Evolutionary conservation across 2,888 invertebrate genomes (phyloP).

Genomic region (Cosmopolites sordidus): DNA sequence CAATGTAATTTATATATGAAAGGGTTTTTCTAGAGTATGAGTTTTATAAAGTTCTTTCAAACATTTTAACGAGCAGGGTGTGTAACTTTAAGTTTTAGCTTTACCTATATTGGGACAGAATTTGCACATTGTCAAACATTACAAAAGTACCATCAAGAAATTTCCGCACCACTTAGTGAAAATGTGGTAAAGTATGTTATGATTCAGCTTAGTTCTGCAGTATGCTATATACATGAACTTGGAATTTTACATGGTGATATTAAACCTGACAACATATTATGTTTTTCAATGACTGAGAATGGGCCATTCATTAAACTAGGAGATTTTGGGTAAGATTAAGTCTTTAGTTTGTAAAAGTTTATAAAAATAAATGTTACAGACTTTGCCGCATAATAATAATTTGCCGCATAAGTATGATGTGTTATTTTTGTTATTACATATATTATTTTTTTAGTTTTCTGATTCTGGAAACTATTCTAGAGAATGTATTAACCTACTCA

Average conservation of each 20-base stretch:
- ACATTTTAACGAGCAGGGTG: conserved; percentile 1
- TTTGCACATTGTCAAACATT: conserved; percentile 23
- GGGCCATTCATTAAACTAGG: conserved; percentile 23
- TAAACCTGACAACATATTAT: conserved; percentile 29
- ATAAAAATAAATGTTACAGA: too few relatives aligned
- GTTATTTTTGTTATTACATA: too few relatives aligned
- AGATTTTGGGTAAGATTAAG: conserved; percentile 30
- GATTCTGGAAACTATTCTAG: too few relatives aligned
- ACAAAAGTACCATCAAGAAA: conserved; percentile 5
- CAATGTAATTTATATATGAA: too few relatives aligned
- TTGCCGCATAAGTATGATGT: too few relatives aligned
- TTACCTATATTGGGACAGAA: conserved; percentile 28
- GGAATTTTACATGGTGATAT: conserved; percentile 29
- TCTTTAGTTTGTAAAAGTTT: too few relatives aligned
- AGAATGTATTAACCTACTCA: too few relatives aligned
- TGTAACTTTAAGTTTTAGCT: conserved; percentile 23
- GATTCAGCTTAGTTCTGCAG: conserved; percentile 25
- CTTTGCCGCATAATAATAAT: too few relatives aligned
- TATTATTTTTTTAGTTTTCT: too few relatives aligned
- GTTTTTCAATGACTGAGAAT: conserved; percentile 7
- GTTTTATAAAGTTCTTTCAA: neutral
- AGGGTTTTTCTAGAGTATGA: neutral
- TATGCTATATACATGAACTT: conserved; percentile 25
- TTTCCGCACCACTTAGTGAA: conserved; percentile 9
- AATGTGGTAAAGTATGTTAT: conserved; percentile 21